A percentile compares a stretch with the other conserved stretches of the same genome.
Evolutionary conservation across 2,888 invertebrate species (phyloP).

Genomic region (Tinea pellionella): DNA sequence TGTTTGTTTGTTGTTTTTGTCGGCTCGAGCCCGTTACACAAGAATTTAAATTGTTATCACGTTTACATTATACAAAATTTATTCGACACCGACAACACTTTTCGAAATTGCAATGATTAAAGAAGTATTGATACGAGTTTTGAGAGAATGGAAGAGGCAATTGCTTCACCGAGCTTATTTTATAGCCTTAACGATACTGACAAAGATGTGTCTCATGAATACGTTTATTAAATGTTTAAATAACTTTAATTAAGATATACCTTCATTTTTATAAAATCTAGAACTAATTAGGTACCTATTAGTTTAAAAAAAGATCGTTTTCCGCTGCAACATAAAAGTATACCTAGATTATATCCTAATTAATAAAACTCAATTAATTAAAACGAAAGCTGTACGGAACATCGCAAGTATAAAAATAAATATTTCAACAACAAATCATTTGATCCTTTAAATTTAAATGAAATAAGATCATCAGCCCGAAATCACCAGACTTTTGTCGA

Average conservation of each 20-base stretch:
- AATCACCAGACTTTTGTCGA: slow-evolving; percentile 3
- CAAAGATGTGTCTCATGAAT: slow-evolving; percentile 24
- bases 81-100: slow-evolving; percentile 66
- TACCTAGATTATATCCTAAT: no score
- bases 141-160: slow-evolving; percentile 25
- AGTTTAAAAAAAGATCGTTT: no score
- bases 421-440: not conserved
- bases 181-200: slow-evolving; percentile 18
- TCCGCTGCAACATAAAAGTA: no score
- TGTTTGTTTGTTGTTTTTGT: slow-evolving; percentile 69
- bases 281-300: no score
- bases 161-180: not conserved
- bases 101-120: slow-evolving; percentile 70
- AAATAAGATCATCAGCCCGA: not conserved
- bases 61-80: slow-evolving; percentile 70
- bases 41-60: slow-evolving; percentile 71
- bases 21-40: slow-evolving; percentile 65
- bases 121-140: slow-evolving; percentile 35
- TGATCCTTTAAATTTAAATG: not conserved
- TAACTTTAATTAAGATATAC: not conserved
- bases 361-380: no score
- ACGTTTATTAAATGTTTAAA: not conserved
- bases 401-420: not conserved
- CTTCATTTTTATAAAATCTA: no score
- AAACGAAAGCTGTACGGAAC: no score